Conservation (phyloP, 2,113 vertebrate species). For the Tylochromis polylepis region DNA sequence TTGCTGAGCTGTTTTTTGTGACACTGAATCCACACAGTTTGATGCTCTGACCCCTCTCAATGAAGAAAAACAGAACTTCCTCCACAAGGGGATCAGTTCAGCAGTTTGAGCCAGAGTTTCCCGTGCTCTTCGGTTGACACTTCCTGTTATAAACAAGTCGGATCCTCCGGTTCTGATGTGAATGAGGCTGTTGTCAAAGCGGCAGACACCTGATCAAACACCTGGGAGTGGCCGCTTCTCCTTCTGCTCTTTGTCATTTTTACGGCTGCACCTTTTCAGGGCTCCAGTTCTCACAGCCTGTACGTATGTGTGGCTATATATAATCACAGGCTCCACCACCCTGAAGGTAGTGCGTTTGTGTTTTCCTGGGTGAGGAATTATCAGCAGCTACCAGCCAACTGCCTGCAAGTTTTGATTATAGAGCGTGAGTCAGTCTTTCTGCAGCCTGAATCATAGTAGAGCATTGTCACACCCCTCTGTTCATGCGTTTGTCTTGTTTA, state of each 20-base stretch:
- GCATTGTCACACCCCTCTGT: not conserved
- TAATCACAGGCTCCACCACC: not conserved
- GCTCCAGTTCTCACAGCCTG: not conserved
- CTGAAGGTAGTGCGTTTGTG: not conserved
- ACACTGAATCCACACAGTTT: not conserved
- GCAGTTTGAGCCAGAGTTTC: not conserved
- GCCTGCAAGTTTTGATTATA: not conserved
- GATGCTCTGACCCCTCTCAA: not conserved
- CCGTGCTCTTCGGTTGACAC: not conserved
- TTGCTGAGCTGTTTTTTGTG: not conserved
- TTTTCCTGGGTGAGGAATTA: not conserved
- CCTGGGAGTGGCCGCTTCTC: not conserved
- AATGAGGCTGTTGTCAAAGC: not conserved
- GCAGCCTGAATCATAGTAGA: not conserved
- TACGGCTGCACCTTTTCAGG: not conserved
- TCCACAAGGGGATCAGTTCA: not conserved
- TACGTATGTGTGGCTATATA: not conserved
- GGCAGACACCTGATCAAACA: not conserved
- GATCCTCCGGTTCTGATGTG: not conserved
- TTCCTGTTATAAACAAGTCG: not conserved
- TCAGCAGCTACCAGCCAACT: not conserved
- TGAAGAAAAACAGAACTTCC: not conserved
- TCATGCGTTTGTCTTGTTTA: not conserved
- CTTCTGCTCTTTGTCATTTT: not conserved
- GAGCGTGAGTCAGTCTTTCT: slow-evolving; percentile 12